These are phyloP conservation scores for Enteromius paludinosus DNA, from an alignment of 2,797 vertebrate genomes.

Conservation along the genomic window DNA sequence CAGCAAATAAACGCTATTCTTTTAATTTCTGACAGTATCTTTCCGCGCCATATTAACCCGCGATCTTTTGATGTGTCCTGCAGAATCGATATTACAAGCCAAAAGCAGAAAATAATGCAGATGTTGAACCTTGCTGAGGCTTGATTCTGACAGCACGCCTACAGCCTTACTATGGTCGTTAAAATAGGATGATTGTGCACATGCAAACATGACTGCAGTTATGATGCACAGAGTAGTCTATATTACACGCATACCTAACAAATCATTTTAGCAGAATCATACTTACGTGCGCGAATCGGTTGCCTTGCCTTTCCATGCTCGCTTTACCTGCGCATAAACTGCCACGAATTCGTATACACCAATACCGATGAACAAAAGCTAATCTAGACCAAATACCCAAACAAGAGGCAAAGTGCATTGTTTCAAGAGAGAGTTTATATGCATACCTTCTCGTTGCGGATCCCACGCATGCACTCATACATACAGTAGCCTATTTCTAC, in stretches of 20 bases:
- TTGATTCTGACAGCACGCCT: constrained; percentile 15
- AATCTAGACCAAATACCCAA: background rate
- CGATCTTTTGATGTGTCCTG: background rate
- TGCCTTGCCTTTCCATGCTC: constrained; percentile 8
- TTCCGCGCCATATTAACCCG: background rate
- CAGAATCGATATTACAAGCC: constrained; percentile 4
- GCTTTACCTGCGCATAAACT: constrained; percentile 28
- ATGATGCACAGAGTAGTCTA: background rate
- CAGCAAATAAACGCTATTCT: background rate
- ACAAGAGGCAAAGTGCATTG: constrained; percentile 3
- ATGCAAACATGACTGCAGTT: constrained; percentile 17
- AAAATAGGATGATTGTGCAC: constrained; percentile 25
- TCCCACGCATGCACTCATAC: constrained; percentile 52
- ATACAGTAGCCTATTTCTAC: constrained; percentile 10
- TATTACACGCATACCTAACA: background rate
- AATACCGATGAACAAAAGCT: background rate
- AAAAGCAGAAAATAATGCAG: background rate
- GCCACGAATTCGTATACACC: background rate
- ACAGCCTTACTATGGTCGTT: background rate
- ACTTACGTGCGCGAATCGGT: constrained; percentile 34
- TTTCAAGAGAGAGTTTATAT: constrained; percentile 1
- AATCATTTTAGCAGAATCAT: constrained; percentile 28
- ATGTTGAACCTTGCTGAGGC: background rate
- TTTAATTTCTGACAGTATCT: background rate
- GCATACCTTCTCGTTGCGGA: constrained; percentile 31